A percentile compares a stretch with the other conserved stretches of the same genome.
phyloP scores from a whole-genome alignment of 2,888 invertebrate genomes.

The Eremobia ochroleuca region DNA sequence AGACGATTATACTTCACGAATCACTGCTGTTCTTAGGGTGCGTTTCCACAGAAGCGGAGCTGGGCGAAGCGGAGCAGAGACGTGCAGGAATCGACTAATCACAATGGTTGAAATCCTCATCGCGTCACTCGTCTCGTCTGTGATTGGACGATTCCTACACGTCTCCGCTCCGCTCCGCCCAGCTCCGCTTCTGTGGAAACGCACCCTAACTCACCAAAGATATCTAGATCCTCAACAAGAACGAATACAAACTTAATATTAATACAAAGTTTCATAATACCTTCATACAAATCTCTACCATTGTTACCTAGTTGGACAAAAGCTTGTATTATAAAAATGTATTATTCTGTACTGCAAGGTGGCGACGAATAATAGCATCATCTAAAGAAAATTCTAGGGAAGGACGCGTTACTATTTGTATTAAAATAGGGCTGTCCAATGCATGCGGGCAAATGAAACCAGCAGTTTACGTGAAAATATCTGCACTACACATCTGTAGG shows the following conservation, averaged over 20 bases:
- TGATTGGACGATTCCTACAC: too few species aligned
- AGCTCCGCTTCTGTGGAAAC: too few species aligned
- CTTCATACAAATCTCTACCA: constrained; percentile 28
- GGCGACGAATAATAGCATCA: constrained; percentile 36
- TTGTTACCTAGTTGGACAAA: constrained; percentile 38
- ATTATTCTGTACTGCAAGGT: constrained; percentile 22
- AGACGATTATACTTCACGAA: too few species aligned
- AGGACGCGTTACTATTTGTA: constrained; percentile 33
- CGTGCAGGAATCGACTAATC: too few species aligned
- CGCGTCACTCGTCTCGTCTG: too few species aligned
- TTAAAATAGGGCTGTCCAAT: constrained; percentile 38
- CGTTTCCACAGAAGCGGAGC: too few species aligned
- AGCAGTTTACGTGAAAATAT: background rate
- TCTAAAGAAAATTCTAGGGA: constrained; percentile 25
- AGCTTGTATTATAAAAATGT: constrained; percentile 36
- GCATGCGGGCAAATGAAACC: background rate
- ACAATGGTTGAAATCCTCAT: too few species aligned
- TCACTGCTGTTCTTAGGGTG: background rate
- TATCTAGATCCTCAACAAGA: background rate
- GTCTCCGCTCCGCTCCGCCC: too few species aligned
- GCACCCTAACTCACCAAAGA: too few species aligned
- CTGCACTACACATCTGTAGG: background rate
- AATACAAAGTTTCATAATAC: constrained; percentile 6
- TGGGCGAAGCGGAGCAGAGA: too few species aligned
- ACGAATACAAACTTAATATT: constrained; percentile 7